A percentile compares a stretch with the other conserved stretches of the same genome.
Conservation (phyloP, 2,113 vertebrate genomes). For the Toxotes chatareus region DNA sequence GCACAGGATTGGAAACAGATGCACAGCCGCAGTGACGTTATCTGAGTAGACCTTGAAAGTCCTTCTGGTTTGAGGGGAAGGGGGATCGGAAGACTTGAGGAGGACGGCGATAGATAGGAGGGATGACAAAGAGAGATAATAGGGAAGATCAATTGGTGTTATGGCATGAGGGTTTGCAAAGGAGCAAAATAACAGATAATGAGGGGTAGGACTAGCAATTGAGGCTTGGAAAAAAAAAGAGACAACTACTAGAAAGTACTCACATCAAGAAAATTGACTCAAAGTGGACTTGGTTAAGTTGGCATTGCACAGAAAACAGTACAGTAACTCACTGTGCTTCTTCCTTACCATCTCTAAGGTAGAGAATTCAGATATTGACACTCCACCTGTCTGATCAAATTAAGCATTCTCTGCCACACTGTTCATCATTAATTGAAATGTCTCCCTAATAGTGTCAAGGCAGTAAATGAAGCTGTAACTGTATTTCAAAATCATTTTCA, state of each 20-base stretch:
- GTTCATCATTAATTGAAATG: constrained; percentile 62
- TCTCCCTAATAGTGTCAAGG: constrained; percentile 59
- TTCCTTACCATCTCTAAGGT: background rate
- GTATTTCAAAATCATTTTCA: constrained; percentile 30
- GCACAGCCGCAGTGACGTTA: constrained; percentile 80
- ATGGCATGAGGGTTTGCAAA: constrained; percentile 28
- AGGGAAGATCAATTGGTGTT: constrained; percentile 38
- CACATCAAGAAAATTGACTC: constrained; percentile 25
- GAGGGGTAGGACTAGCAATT: constrained; percentile 18
- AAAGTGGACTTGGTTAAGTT: constrained; percentile 1
- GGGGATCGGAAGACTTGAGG: constrained; percentile 48
- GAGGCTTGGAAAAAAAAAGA: constrained; percentile 38
- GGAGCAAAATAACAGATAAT: constrained; percentile 51
- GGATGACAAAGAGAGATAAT: constrained; percentile 64
- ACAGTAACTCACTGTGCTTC: constrained; percentile 8
- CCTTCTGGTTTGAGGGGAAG: constrained; percentile 74
- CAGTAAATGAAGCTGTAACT: constrained; percentile 62
- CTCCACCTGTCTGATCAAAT: constrained; percentile 57
- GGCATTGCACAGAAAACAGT: background rate
- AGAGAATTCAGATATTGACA: background rate
- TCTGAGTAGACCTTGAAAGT: constrained; percentile 80
- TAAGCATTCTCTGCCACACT: constrained; percentile 31
- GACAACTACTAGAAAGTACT: constrained; percentile 17
- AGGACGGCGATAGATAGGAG: constrained; percentile 51
- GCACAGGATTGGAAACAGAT: constrained; percentile 84